These are phyloP conservation scores for Ormyrus nitidulus DNA, from an alignment of 2,888 invertebrate species.

Conservation along the genomic window DNA sequence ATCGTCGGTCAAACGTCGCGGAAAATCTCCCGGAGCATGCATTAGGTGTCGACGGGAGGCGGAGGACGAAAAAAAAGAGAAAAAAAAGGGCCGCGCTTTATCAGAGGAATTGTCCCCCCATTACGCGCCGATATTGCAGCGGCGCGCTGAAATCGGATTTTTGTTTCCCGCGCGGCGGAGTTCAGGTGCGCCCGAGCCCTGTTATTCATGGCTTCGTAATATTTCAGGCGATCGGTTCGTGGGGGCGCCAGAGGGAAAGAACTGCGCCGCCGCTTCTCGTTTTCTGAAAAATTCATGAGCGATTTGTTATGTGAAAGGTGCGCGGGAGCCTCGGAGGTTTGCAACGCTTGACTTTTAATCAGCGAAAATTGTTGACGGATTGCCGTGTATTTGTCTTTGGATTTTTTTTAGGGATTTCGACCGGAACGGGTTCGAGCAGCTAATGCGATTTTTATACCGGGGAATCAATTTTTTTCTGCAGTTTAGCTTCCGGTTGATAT, in stretches of 20 bases:
- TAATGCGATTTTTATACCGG: too few species aligned
- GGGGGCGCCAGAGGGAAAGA: too few species aligned
- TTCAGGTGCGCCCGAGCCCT: background rate
- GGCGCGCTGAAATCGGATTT: constrained; percentile 20
- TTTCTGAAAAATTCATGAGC: constrained; percentile 40
- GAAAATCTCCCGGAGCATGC: constrained; percentile 10
- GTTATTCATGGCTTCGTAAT: constrained; percentile 48
- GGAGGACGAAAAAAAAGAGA: background rate
- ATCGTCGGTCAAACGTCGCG: constrained; percentile 47
- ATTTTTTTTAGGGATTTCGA: background rate
- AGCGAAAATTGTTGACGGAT: constrained; percentile 19
- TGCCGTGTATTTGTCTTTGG: background rate
- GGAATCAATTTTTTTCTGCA: too few species aligned
- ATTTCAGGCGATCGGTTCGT: constrained; percentile 43
- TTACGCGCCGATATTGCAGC: constrained; percentile 27
- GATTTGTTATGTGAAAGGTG: constrained; percentile 29
- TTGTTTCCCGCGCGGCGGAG: background rate
- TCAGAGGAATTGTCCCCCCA: constrained; percentile 40
- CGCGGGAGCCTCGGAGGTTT: background rate
- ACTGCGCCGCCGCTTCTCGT: background rate
- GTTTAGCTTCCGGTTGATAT: too few species aligned
- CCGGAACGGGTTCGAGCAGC: too few species aligned
- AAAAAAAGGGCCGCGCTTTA: constrained; percentile 11
- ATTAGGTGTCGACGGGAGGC: too few species aligned
- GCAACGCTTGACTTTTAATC: constrained; percentile 34